Conservation (phyloP, 2,797 vertebrate species). For the Etheostoma perlongum region DNA sequence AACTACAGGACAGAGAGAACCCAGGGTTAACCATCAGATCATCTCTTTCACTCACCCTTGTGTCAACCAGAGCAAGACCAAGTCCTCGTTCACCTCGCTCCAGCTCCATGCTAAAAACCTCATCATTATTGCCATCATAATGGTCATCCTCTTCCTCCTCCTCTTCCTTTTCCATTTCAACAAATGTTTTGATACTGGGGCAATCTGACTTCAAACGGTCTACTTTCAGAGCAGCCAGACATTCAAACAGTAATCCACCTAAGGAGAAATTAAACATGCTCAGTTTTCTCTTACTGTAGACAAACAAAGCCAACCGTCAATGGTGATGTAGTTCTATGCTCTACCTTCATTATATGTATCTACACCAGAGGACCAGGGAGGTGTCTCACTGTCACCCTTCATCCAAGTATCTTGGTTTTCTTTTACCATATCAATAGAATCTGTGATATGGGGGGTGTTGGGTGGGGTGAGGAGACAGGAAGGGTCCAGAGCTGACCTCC, state of each 20-base stretch:
- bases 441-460: conserved; percentile 74
- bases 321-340: conserved; percentile 12
- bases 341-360: conserved; percentile 69
- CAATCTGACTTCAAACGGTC: conserved; percentile 50
- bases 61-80: conserved; percentile 84
- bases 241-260: conserved; percentile 75
- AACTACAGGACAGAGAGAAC: neutral
- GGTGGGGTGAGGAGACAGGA: conserved; percentile 82
- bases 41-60: conserved; percentile 75
- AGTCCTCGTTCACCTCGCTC: conserved; percentile 80
- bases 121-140: conserved; percentile 63
- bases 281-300: neutral
- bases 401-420: conserved; percentile 32
- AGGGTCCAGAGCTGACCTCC: conserved; percentile 63
- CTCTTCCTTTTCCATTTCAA: conserved; percentile 68
- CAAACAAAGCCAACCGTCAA: neutral
- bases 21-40: neutral
- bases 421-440: conserved; percentile 44
- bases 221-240: conserved; percentile 66
- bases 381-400: conserved; percentile 23
- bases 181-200: conserved; percentile 32
- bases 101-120: conserved; percentile 85
- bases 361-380: conserved; percentile 26
- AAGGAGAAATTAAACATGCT: neutral
- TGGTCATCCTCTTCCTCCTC: conserved; percentile 57